These are phyloP conservation scores for Cyrtonyx montezumae DNA, from an alignment of 2,113 vertebrate species.

Conservation along the genomic window DNA sequence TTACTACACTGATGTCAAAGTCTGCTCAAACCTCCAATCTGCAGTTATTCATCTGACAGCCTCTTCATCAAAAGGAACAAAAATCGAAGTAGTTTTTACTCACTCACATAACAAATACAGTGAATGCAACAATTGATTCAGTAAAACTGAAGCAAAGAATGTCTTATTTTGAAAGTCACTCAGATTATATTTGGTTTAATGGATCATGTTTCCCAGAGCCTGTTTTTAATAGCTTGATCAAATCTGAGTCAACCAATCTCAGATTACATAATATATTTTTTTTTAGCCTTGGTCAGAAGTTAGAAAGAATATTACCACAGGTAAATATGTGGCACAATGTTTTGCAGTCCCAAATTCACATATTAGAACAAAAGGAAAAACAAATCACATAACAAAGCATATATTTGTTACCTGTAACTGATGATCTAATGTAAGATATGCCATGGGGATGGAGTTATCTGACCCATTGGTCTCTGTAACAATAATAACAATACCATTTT, in stretches of 20 bases:
- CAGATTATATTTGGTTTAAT: conserved; percentile 31
- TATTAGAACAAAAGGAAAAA: neutral
- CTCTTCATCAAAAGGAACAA: neutral
- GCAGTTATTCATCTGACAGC: conserved; percentile 52
- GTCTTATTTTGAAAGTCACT: conserved; percentile 19
- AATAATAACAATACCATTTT: conserved; percentile 9
- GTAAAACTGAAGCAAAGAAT: conserved; percentile 12
- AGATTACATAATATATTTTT: conserved; percentile 47
- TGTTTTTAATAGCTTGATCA: conserved; percentile 69
- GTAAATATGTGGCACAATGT: conserved; percentile 5
- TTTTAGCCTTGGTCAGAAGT: conserved; percentile 58
- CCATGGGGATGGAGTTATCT: conserved; percentile 99
- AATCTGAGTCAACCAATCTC: conserved; percentile 53
- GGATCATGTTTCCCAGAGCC: conserved; percentile 42
- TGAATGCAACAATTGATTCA: neutral
- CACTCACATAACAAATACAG: neutral
- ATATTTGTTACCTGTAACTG: conserved; percentile 91
- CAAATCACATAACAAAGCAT: neutral
- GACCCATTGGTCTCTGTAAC: conserved; percentile 95
- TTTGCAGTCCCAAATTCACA: neutral
- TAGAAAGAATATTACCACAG: conserved; percentile 48
- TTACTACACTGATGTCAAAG: conserved; percentile 11
- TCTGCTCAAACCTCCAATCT: conserved; percentile 64
- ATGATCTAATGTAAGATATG: conserved; percentile 98
- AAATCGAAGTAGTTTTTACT: conserved; percentile 39